Evolutionary conservation across 2,888 invertebrate species (phyloP).

Genomic region (Molanna angustata): DNA sequence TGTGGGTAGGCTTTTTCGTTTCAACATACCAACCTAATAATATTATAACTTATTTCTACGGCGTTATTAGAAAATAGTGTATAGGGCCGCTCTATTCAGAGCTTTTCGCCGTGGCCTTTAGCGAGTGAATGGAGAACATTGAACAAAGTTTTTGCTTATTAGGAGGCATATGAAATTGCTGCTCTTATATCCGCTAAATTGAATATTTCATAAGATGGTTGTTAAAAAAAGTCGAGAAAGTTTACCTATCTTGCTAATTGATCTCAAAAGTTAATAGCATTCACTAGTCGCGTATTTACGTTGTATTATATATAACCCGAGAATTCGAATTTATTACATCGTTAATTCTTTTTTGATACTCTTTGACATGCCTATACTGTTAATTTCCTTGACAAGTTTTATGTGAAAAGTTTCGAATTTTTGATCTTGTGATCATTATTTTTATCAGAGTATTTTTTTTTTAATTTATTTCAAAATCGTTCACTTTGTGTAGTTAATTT

Average conservation of each 20-base stretch:
- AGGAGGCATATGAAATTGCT: neutral
- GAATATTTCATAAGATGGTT: neutral
- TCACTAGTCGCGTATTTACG: neutral
- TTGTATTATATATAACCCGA: too few species aligned
- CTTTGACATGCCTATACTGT: too few species aligned
- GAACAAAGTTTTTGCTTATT: neutral
- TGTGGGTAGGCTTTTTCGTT: too few species aligned
- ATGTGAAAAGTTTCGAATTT: too few species aligned
- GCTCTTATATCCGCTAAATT: neutral
- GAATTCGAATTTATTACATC: too few species aligned
- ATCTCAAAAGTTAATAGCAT: neutral
- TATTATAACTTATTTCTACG: constrained; percentile 28
- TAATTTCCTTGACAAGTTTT: too few species aligned
- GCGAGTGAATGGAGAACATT: neutral
- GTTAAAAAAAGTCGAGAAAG: neutral
- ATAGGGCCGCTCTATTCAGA: neutral
- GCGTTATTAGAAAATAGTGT: constrained; percentile 28
- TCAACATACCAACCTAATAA: too few species aligned
- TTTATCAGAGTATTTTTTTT: too few species aligned
- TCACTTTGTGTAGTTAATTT: too few species aligned
- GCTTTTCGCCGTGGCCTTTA: neutral
- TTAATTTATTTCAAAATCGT: too few species aligned
- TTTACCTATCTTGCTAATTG: neutral
- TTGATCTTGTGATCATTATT: too few species aligned
- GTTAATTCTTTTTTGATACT: too few species aligned